Evolutionary conservation across 1,140 invertebrate genomes (phyloP).

Genomic region (Marisa cornuarietis): DNA sequence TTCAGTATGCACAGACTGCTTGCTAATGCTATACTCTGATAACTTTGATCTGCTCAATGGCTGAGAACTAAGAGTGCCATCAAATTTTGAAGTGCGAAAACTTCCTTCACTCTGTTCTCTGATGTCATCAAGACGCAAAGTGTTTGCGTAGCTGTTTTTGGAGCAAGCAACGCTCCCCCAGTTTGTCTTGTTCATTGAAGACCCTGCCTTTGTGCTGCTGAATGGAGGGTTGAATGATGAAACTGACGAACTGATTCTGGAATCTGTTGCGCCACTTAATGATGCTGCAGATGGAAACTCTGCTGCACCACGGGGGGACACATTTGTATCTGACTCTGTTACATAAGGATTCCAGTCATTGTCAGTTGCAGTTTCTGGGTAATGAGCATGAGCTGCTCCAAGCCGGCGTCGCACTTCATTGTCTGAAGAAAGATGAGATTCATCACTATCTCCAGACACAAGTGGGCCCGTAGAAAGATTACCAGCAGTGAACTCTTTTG

Average conservation of each 20-base stretch:
- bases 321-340: conserved; percentile 41
- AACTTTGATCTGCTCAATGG: conserved; percentile 19
- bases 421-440: conserved; percentile 32
- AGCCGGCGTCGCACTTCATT: conserved; percentile 19
- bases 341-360: conserved; percentile 43
- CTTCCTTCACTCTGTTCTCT: conserved; percentile 5
- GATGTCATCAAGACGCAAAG: conserved; percentile 8
- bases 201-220: conserved; percentile 26
- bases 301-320: conserved; percentile 23
- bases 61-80: conserved; percentile 7
- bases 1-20: background rate
- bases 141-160: background rate
- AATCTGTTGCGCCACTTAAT: background rate
- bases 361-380: conserved; percentile 39
- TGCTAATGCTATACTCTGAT: conserved; percentile 20
- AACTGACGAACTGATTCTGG: conserved; percentile 5
- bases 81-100: conserved; percentile 1
- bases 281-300: background rate
- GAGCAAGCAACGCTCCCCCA: background rate
- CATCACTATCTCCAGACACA: conserved; percentile 32
- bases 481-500: conserved; percentile 37
- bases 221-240: conserved; percentile 28
- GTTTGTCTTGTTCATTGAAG: background rate
- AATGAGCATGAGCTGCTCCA: conserved; percentile 24
- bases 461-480: conserved; percentile 12